A percentile compares a stretch with the other conserved stretches of the same genome.
Conservation (phyloP, 2,113 vertebrate genomes). For the Corythaixoides concolor region DNA sequence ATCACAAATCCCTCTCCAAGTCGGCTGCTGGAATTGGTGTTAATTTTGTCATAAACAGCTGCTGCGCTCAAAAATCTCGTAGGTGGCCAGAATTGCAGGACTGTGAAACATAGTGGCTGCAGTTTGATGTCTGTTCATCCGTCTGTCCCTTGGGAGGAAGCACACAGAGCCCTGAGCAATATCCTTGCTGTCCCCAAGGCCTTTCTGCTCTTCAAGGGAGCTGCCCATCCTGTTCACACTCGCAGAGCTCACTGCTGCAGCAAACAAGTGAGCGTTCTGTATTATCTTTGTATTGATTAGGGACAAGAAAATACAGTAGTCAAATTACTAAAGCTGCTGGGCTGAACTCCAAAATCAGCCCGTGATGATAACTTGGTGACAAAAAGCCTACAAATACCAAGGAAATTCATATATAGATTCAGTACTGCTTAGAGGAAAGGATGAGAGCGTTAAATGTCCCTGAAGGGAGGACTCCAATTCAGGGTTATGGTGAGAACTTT, state of each 20-base stretch:
- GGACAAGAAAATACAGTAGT: neutral
- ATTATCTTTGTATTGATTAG: neutral
- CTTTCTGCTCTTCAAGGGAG: neutral
- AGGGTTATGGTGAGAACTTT: neutral
- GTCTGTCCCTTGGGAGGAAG: neutral
- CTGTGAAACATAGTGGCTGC: neutral
- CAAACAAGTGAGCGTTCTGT: neutral
- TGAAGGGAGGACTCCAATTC: neutral
- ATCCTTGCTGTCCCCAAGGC: neutral
- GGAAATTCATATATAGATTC: neutral
- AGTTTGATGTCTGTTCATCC: neutral
- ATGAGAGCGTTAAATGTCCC: neutral
- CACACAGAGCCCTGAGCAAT: neutral
- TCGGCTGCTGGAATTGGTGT: neutral
- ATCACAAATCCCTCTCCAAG: neutral
- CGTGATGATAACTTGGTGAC: neutral
- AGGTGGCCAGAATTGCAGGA: neutral
- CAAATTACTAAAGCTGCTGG: neutral
- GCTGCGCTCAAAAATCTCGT: neutral
- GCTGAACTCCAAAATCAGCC: neutral
- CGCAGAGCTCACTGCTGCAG: rapidly evolving
- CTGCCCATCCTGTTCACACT: rapidly evolving
- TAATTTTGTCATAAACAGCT: neutral
- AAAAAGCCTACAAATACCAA: neutral
- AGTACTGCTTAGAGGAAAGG: neutral